A percentile compares a stretch with the other conserved stretches of the same genome.
Conservation (phyloP, 1,140 invertebrate genomes). For the Acromyrmex echinatior region DNA sequence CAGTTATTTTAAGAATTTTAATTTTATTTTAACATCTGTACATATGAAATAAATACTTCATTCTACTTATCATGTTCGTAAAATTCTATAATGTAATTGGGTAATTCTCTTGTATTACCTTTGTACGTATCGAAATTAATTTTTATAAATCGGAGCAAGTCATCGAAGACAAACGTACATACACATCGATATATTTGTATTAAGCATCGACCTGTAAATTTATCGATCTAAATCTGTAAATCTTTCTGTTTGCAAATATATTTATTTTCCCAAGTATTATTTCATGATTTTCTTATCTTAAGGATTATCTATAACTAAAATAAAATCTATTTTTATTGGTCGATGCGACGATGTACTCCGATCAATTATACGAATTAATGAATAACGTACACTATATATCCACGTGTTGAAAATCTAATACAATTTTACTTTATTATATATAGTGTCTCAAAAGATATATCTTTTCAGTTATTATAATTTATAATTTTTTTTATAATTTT, state of each 20-base stretch:
- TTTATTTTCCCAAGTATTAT: background rate
- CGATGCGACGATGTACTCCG: constrained; percentile 3
- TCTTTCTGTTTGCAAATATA: background rate
- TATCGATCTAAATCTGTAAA: constrained; percentile 10
- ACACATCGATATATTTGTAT: constrained; percentile 11
- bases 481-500: constrained; percentile 25
- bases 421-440: constrained; percentile 30
- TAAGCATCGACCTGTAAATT: constrained; percentile 35
- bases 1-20: constrained; percentile 56
- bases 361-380: constrained; percentile 33
- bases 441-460: background rate
- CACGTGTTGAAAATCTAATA: constrained; percentile 2
- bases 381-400: constrained; percentile 17
- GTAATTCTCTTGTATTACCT: constrained; percentile 22
- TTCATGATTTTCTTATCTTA: constrained; percentile 7
- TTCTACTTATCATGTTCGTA: constrained; percentile 47
- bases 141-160: constrained; percentile 26
- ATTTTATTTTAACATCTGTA: constrained; percentile 71
- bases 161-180: constrained; percentile 19
- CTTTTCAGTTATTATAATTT: background rate
- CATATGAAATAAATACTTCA: constrained; percentile 71
- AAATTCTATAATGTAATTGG: constrained; percentile 15
- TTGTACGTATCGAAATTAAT: constrained; percentile 33
- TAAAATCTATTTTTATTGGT: constrained; percentile 38
- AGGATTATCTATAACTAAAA: constrained; percentile 41